A percentile compares a stretch with the other conserved stretches of the same genome.
These are phyloP conservation scores for Syngnathus scovelli DNA, from an alignment of 2,113 vertebrate genomes.

Conservation along the genomic window DNA sequence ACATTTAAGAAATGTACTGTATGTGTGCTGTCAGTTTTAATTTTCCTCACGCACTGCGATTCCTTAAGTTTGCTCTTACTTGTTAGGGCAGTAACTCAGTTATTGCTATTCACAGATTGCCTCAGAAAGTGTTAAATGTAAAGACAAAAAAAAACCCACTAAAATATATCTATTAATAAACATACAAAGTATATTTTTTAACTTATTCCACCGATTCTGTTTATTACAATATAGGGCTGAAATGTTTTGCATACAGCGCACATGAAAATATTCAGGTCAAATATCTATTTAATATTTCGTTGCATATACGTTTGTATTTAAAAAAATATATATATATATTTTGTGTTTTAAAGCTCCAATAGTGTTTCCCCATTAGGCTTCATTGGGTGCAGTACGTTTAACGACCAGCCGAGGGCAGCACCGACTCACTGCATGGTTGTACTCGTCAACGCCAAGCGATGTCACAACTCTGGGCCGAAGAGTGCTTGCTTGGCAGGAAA, in stretches of 20 bases:
- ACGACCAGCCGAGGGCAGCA: constrained; percentile 44
- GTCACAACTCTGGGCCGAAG: neutral
- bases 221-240: neutral
- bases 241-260: neutral
- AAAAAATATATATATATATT: no score
- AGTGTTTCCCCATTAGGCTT: constrained; percentile 1
- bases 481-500: neutral
- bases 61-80: no score
- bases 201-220: neutral
- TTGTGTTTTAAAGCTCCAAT: no score
- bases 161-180: neutral
- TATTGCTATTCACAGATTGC: neutral
- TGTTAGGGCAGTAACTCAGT: no score
- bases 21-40: neutral
- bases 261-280: no score
- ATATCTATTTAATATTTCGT: no score
- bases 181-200: neutral
- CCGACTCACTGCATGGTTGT: neutral
- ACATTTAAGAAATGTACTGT: constrained; percentile 16
- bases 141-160: no score
- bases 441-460: neutral
- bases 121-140: neutral
- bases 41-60: neutral
- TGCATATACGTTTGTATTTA: no score
- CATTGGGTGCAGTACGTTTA: neutral